These are phyloP conservation scores for Cydia splendana DNA, from an alignment of 1,140 invertebrate species.

Conservation along the genomic window DNA sequence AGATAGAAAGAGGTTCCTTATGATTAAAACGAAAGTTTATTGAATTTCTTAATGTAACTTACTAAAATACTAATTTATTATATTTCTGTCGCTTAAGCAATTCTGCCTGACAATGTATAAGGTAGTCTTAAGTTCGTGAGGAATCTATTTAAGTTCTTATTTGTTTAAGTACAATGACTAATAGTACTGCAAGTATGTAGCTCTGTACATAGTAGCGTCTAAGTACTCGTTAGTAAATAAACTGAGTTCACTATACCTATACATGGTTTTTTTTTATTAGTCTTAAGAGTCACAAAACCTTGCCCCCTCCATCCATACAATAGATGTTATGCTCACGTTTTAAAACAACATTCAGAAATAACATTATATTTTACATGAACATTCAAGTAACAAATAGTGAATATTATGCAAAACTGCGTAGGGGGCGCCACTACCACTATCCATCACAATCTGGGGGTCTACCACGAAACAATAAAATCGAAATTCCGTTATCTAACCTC, in stretches of 20 bases:
- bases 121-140: conserved; percentile 16
- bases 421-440: too few species aligned
- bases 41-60: too few species aligned
- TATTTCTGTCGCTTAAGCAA: neutral
- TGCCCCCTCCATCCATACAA: too few species aligned
- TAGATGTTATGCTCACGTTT: too few species aligned
- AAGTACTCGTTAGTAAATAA: conserved; percentile 62
- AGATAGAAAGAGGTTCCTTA: neutral
- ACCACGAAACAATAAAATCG: too few species aligned
- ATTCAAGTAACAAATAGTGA: too few species aligned
- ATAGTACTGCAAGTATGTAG: conserved; percentile 42
- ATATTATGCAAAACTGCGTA: too few species aligned
- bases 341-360: too few species aligned
- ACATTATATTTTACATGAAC: too few species aligned
- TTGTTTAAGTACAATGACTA: conserved; percentile 29
- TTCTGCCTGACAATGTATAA: conserved; percentile 5
- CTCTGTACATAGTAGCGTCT: conserved; percentile 65
- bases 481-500: too few species aligned
- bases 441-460: too few species aligned
- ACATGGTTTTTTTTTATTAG: conserved; percentile 36
- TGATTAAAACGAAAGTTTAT: too few species aligned
- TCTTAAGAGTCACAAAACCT: neutral
- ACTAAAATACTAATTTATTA: neutral
- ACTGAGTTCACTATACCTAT: conserved; percentile 62
- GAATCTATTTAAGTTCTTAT: conserved; percentile 4